Percentiles rank a stretch among this genome's conserved stretches.
Conservation (phyloP, 2,113 vertebrate species). For the Suncus etruscus region DNA sequence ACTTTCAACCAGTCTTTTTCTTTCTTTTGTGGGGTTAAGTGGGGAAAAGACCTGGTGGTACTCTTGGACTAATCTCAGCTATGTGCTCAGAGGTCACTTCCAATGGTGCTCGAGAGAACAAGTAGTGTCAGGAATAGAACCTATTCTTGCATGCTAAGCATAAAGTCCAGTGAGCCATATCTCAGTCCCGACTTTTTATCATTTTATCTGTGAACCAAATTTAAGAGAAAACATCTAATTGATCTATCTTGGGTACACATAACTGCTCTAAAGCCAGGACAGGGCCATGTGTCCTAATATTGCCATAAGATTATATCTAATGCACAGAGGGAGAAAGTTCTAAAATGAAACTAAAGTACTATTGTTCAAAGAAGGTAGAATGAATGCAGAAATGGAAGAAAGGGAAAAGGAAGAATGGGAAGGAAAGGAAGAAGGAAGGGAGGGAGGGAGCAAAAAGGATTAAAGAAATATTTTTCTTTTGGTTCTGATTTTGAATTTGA, state of each 20-base stretch:
- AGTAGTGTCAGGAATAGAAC: too few species aligned
- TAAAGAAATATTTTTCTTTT: background rate
- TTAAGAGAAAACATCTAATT: too few species aligned
- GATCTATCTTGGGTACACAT: background rate
- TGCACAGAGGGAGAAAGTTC: background rate
- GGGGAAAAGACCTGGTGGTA: too few species aligned
- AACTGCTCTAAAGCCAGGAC: background rate
- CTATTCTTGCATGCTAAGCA: too few species aligned
- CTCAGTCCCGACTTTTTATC: background rate
- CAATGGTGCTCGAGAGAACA: too few species aligned
- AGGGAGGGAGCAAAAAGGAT: background rate
- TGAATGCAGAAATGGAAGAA: background rate
- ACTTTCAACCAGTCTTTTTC: background rate
- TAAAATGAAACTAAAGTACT: background rate
- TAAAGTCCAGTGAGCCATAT: background rate
- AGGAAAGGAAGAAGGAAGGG: too few species aligned
- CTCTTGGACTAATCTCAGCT: too few species aligned
- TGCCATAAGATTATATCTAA: background rate
- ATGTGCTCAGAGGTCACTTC: too few species aligned
- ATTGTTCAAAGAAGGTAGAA: conserved; percentile 34
- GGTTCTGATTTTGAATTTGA: too few species aligned
- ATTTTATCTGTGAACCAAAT: conserved; percentile 21
- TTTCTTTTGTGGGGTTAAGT: too few species aligned
- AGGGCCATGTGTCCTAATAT: background rate
- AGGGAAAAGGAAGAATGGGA: too few species aligned